Percentiles rank a stretch among this genome's conserved stretches.
phyloP scores from a whole-genome alignment of 2,797 vertebrate species.

The Mycteria americana region DNA sequence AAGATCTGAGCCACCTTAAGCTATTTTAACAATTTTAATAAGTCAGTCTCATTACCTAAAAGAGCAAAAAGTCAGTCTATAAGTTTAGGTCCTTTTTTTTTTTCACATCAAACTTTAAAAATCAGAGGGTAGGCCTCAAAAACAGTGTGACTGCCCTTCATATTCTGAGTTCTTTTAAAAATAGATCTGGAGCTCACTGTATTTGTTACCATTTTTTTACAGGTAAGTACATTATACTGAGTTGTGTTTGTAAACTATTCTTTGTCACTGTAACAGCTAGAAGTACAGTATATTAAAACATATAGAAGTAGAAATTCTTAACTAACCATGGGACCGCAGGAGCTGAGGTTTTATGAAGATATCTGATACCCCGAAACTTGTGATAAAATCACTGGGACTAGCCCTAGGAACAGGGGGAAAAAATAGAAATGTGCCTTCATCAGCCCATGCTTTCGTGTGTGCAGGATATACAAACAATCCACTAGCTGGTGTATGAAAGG shows the following conservation, averaged over 20 bases:
- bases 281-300: neutral
- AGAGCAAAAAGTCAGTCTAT: neutral
- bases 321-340: neutral
- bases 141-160: neutral
- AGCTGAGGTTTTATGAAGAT: neutral
- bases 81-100: neutral
- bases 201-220: neutral
- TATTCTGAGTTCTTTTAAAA: neutral
- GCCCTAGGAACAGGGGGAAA: rapidly evolving
- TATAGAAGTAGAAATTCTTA: neutral
- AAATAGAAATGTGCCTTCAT: neutral
- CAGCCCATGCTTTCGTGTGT: neutral
- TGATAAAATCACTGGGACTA: neutral
- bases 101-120: neutral
- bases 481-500: neutral
- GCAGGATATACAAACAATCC: neutral
- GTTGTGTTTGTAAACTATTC: neutral
- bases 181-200: neutral
- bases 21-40: neutral
- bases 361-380: neutral
- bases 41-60: neutral
- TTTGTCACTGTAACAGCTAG: neutral
- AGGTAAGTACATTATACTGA: neutral
- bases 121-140: neutral
- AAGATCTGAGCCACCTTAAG: neutral